These are phyloP conservation scores for Pseudorectes ferrugineus DNA, from an alignment of 2,113 vertebrate genomes.

Conservation along the genomic window DNA sequence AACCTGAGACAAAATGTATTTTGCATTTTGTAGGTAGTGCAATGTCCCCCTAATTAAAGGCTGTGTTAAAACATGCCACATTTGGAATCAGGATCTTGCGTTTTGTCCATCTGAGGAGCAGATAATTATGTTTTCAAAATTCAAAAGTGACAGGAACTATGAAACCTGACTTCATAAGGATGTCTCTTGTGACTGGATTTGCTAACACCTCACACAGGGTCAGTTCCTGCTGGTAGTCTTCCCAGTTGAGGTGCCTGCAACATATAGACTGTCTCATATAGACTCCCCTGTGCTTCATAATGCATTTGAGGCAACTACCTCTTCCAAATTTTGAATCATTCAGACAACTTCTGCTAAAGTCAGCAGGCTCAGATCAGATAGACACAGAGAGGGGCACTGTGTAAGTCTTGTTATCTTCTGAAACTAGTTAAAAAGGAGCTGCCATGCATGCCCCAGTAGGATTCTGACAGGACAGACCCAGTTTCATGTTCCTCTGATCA, in stretches of 20 bases:
- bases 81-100: neutral
- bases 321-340: neutral
- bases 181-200: neutral
- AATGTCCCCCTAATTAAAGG: neutral
- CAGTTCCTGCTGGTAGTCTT: neutral
- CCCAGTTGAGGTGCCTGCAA: neutral
- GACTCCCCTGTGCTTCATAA: neutral
- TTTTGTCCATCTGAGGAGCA: neutral
- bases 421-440: neutral
- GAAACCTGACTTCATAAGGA: neutral
- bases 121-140: neutral
- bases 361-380: neutral
- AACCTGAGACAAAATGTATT: neutral
- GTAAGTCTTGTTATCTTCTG: neutral
- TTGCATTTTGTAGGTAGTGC: neutral
- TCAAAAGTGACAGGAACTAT: neutral
- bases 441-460: neutral
- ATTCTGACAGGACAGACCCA: neutral
- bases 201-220: neutral
- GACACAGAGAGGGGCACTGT: neutral
- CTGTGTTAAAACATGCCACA: neutral
- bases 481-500: neutral
- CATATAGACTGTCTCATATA: fast-evolving
- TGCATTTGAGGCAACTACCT: neutral
- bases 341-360: neutral